Base-by-base conservation (phyloP, 2,888 invertebrate genomes). In the Heteromurus nitidus region DNA sequence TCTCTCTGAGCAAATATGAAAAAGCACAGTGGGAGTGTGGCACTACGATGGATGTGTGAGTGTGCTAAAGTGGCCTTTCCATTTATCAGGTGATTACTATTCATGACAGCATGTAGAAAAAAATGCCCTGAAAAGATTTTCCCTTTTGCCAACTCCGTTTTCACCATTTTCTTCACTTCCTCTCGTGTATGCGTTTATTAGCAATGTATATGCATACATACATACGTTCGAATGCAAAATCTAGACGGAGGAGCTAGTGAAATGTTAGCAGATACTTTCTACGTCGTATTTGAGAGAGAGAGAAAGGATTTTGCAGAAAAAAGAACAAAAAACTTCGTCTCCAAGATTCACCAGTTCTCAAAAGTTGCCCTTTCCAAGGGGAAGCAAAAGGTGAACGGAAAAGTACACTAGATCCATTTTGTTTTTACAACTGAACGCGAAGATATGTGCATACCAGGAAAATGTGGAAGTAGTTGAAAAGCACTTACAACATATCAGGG, bases 11-110 rank as follows among this genome's bases (percentile, higher is more conserved):
- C 20, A 22, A n/a, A 55, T 3, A 20, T 11, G 3, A 55, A 55
- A 3, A 11, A 55, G 24, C n/a, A 50, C 9, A 50, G n/a, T 50
- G 24, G 58, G 5, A 58, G 18, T 3, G 24, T 22, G 22, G 13
- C 11, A 22, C 5, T n/a, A 28, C 60, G 1, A 3, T 3, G 2
- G 16, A 60, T 26, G 36, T 36, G 36, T 36, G 13, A 36, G 36
- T 13, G 36, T 58, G n/a, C 58, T 24, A 3, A n/a, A 16, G 11
- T 28, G 16, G 7, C 20, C 18, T 53, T 13, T 28, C 36, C 62
- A 64, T 73, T 73, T 64, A 73, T 64, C 73, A 64, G 73, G 64
- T 62, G 73, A 73, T 73, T 73, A 64, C 64, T 73, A 73, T 73
- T 73, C 73, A 73, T 64, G 73, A 62, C 73, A 50, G 50, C 18